Percentiles rank a stretch among this genome's conserved stretches.
Conservation (phyloP, 2,797 vertebrate genomes). For the Pangasius macronema region DNA sequence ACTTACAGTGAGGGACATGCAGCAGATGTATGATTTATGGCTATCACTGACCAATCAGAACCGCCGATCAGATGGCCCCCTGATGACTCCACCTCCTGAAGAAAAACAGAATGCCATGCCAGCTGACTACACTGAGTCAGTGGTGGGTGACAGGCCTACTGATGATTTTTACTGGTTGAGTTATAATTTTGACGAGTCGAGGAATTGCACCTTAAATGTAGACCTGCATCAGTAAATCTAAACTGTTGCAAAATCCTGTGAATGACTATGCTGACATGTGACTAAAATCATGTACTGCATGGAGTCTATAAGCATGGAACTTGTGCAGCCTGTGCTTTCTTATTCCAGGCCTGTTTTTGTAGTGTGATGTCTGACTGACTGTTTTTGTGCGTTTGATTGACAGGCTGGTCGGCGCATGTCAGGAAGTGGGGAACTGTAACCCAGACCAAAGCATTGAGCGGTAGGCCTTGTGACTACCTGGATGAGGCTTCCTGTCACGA, state of each 20-base stretch:
- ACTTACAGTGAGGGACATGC: constrained; percentile 92
- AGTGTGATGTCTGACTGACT: background rate
- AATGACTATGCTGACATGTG: background rate
- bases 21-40: constrained; percentile 98
- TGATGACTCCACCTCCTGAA: constrained; percentile 83
- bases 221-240: too few species aligned
- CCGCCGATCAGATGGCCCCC: constrained; percentile 83
- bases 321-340: background rate
- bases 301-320: background rate
- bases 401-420: constrained; percentile 78
- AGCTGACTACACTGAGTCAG: constrained; percentile 91
- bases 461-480: constrained; percentile 74
- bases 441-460: constrained; percentile 72
- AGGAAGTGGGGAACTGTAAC: constrained; percentile 81
- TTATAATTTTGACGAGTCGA: background rate
- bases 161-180: background rate
- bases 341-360: background rate
- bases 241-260: background rate
- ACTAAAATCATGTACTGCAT: background rate
- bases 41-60: constrained; percentile 93
- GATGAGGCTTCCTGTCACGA: constrained; percentile 76
- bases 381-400: constrained; percentile 40
- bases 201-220: background rate
- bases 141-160: constrained; percentile 75
- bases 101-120: constrained; percentile 97